Evolutionary conservation across 1,140 invertebrate species (phyloP), one percentile per base, ranked within the genome.

Genomic region (Trypoxylus dichotomus): DNA sequence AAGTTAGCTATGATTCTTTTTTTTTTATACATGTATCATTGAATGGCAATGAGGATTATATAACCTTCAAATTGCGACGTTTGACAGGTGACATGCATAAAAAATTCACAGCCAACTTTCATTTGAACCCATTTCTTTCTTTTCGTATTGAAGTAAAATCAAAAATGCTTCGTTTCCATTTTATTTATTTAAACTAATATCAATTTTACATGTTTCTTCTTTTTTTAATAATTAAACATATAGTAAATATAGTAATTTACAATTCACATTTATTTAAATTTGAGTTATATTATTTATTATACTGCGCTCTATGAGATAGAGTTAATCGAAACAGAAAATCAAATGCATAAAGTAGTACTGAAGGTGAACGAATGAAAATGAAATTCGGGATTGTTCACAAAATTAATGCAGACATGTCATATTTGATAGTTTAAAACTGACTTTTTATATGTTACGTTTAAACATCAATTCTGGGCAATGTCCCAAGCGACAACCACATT

Each of bases 151-250:
- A 68, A 25, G 27, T 27, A 27, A 24, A 68, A 68, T 27, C 1
- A 68, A 68, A 68, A 68, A 29, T 68, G 24, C 60, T 29, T 27
- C 6, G 24, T 25, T 68, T 68, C 24, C 60, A 24, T 24, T 68
- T 29, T 29, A 68, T 68, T 68, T 68, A 68, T 68, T 68, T 29
- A 68, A 68, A 68, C 60, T 68, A 68, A 68, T 68, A 68, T 68
- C 47, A 54, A 54, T 54, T 54, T 54, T 54, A 54, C 47, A 54
- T 19, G 13, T 19, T 54, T 54, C 60, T 68, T 68, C 11, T 25
- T 68, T 68, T n/a, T 68, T 19, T 11, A 63, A 68, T 27, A 24
- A 68, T 27, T 68, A 27, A 24, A 11, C 27, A 68, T 24, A 27
- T 68, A 58, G 47, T 27, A 68, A 68, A 27, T 68, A 68, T 25